Evolutionary conservation across 2,888 invertebrate genomes (phyloP), one percentile per base, ranked within the genome.

Genomic region (Parnassius orleans): DNA sequence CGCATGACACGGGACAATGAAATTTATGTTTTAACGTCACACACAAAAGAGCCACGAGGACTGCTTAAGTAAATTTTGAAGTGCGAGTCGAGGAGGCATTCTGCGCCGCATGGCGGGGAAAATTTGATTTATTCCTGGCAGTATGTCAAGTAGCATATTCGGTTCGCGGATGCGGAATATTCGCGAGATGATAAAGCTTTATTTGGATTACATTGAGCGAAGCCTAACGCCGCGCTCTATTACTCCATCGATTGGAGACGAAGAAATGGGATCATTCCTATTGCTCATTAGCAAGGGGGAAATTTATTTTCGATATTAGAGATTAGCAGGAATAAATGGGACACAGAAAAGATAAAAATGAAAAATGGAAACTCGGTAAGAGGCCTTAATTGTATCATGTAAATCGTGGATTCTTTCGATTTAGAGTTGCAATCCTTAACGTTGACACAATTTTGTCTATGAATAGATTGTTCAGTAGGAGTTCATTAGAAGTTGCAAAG

Each of bases 81-180:
- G 61, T 57, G 65, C 61, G 60, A 64, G 43, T 57, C 58, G 44
- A 12, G 60, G 65, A 63, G 48, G 64, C 64, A 63, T 63, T 63
- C 53, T 64, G 65, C 68, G 67, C 68, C 65, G 67, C 66, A 65
- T 66, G 65, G 66, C 61, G 54, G 54, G 66, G 68, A 53, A 79
- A 83, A 87, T 84, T 81, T 83, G 86, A 87, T 88, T 86, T 87
- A 87, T 87, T 80, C 78, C 76, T 84, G 86, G 86, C 86, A 80
- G 75, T 82, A 80, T 80, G 83, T 85, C 85, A 86, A 87, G 82
- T 78, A 77, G 78, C 80, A 78, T 83, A 84, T 84, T 84, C 80
- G 76, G 75, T 72, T 76, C 75, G 76, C 76, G 79, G 80, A 82
- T 78, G 77, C 74, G 79, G 79, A 80, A 81, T 84, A 84, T 86